Conservation (phyloP, 2,888 invertebrate species). For the Drosophila incognita region DNA sequence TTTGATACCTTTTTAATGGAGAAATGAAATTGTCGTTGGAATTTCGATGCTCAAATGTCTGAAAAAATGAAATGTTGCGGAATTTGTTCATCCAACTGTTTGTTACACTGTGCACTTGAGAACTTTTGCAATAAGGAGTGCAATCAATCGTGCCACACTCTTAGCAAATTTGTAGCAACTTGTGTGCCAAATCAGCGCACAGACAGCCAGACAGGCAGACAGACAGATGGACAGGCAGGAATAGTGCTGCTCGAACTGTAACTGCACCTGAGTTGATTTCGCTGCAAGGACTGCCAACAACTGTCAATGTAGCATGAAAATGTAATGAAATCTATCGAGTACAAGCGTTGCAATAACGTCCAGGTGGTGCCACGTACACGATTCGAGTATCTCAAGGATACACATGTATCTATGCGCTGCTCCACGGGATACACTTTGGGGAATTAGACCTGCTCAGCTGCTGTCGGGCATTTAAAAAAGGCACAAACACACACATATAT, state of each 20-base stretch:
- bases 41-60: neutral
- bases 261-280: conserved; percentile 45
- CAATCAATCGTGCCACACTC: conserved; percentile 36
- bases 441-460: conserved; percentile 36
- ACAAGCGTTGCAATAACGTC: conserved; percentile 5
- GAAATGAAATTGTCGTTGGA: neutral
- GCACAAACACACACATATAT: neutral
- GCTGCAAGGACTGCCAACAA: conserved; percentile 33
- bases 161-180: conserved; percentile 16
- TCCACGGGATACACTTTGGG: conserved; percentile 39
- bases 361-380: conserved; percentile 11
- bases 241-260: conserved; percentile 15
- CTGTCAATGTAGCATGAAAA: conserved; percentile 65
- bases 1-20: neutral
- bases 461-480: conserved; percentile 9
- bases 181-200: conserved; percentile 28
- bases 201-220: neutral
- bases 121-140: conserved; percentile 43
- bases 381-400: conserved; percentile 25
- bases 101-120: conserved; percentile 10
- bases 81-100: neutral
- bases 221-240: neutral
- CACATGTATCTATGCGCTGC: neutral
- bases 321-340: conserved; percentile 46
- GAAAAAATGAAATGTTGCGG: neutral